Evolutionary conservation across 2,113 vertebrate species (phyloP).

Genomic region (Oxyura jamaicensis): DNA sequence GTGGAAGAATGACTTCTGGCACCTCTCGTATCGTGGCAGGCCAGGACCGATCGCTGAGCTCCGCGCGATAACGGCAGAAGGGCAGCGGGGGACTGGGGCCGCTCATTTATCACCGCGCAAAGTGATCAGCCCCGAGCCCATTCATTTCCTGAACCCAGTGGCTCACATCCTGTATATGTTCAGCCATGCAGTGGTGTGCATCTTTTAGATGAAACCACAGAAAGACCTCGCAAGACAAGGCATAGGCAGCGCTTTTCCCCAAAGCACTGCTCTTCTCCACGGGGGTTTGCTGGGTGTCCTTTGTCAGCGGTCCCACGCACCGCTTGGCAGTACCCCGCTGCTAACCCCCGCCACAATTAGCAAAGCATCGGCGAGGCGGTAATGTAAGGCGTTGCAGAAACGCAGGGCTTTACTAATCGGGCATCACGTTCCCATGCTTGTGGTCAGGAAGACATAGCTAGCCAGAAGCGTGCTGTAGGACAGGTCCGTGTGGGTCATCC

Average conservation of each 20-base stretch:
- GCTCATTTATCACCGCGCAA: not conserved
- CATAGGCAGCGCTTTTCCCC: not conserved
- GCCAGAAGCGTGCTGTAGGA: not conserved
- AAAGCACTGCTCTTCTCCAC: not conserved
- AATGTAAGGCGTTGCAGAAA: not conserved
- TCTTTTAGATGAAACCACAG: not conserved
- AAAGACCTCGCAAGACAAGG: not conserved
- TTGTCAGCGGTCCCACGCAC: not conserved
- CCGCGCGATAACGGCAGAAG: not conserved
- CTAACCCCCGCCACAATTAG: not conserved
- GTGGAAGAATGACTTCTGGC: not conserved
- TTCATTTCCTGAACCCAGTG: constrained; percentile 8
- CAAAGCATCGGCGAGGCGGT: not conserved
- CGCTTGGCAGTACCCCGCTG: not conserved
- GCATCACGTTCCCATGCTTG: not conserved
- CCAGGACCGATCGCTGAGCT: not conserved
- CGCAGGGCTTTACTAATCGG: not conserved
- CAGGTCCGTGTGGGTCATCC: not conserved
- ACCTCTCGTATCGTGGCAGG: not conserved
- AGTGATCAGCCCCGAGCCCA: not conserved
- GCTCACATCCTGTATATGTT: not conserved
- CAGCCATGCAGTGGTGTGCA: not conserved
- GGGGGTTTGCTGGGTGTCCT: not conserved
- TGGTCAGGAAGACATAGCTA: not conserved
- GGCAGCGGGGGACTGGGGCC: not conserved